phyloP scores from a whole-genome alignment of 2,113 vertebrate species.

The Melozone crissalis region DNA sequence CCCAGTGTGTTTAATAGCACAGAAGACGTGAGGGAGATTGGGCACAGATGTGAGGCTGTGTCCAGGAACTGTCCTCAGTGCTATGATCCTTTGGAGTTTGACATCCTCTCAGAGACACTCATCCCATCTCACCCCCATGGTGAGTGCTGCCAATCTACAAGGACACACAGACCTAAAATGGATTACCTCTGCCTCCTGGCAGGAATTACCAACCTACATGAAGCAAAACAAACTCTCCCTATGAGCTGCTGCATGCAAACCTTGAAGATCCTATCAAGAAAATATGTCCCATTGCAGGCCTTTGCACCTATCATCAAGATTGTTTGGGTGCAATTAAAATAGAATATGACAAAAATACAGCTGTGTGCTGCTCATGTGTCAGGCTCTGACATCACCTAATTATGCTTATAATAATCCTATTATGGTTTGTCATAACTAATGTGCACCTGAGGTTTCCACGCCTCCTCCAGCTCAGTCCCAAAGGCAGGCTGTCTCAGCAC shows the following conservation, averaged over 20 bases:
- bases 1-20: rapidly evolving
- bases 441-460: not conserved
- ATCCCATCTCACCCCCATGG: not conserved
- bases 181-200: not conserved
- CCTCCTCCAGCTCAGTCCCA: not conserved
- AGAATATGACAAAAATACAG: not conserved
- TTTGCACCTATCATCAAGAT: not conserved
- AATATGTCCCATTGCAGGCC: not conserved
- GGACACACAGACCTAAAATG: rapidly evolving
- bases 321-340: not conserved
- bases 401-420: not conserved
- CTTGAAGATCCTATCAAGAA: not conserved
- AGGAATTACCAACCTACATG: not conserved
- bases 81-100: not conserved
- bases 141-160: not conserved
- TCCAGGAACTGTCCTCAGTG: not conserved
- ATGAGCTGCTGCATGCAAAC: not conserved
- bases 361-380: not conserved
- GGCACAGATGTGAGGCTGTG: not conserved
- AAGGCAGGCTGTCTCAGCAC: not conserved
- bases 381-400: constrained; percentile 37
- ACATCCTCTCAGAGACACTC: not conserved
- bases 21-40: not conserved
- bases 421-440: not conserved
- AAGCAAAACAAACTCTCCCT: not conserved